Percentiles rank a stretch among this genome's conserved stretches.
These are phyloP conservation scores for Styela clava DNA, from an alignment of 23 tunicate genomes.

Conservation along the genomic window DNA sequence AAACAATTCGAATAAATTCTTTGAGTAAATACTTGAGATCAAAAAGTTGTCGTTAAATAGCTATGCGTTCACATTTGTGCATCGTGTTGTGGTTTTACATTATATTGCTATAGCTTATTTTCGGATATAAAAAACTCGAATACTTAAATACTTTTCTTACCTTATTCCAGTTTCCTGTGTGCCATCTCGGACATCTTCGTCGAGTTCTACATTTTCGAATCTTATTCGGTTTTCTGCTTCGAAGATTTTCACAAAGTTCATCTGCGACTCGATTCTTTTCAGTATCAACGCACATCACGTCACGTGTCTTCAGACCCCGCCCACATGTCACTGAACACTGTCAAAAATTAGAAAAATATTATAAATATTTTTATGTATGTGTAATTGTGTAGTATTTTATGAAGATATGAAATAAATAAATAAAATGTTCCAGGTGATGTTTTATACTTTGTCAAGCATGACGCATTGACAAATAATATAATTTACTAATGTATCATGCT, in stretches of 20 bases:
- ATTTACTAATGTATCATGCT: neutral
- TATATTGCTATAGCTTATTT: too few species aligned
- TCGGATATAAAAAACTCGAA: too few species aligned
- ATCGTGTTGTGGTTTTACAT: too few species aligned
- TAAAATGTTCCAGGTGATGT: too few species aligned
- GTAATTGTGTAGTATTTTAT: neutral
- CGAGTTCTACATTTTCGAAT: constrained; percentile 49
- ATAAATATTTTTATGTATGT: neutral
- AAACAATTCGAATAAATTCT: too few species aligned
- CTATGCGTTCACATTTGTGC: too few species aligned
- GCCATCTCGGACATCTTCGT: constrained; percentile 85
- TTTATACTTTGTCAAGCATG: neutral
- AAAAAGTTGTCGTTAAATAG: too few species aligned
- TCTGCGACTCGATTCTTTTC: constrained; percentile 40
- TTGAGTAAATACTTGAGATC: too few species aligned
- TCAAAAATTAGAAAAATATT: too few species aligned
- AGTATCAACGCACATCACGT: constrained; percentile 42
- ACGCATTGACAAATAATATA: neutral
- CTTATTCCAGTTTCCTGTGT: constrained; percentile 68
- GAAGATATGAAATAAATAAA: too few species aligned
- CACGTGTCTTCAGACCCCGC: constrained; percentile 65
- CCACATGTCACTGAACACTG: constrained; percentile 93
- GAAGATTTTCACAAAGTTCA: constrained; percentile 42
- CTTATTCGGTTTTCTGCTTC: constrained; percentile 43
- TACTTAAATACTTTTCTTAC: too few species aligned